Evolutionary conservation across 2,113 vertebrate genomes (phyloP).

Genomic region (Mustela lutreola): DNA sequence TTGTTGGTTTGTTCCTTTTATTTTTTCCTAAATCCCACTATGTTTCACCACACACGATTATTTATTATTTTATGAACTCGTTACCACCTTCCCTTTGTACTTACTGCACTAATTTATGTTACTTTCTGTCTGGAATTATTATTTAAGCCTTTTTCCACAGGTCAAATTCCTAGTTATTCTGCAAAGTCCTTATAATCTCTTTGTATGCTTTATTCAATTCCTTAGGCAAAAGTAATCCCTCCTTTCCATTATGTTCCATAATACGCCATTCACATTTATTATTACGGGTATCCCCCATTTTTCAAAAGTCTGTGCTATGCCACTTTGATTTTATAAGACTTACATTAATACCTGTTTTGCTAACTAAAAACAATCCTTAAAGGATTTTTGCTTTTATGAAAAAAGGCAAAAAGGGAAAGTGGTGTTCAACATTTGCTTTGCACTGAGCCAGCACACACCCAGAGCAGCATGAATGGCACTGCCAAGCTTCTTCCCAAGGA

Average conservation of each 20-base stretch:
- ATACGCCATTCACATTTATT: not conserved
- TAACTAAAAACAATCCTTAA: not conserved
- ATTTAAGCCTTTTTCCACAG: not conserved
- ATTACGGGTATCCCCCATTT: not conserved
- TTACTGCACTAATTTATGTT: not conserved
- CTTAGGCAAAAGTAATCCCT: constrained; percentile 19
- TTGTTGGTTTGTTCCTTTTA: not conserved
- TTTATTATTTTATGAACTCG: not conserved
- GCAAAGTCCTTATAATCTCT: not conserved
- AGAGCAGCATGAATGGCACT: not conserved
- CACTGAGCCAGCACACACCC: not conserved
- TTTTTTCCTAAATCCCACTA: not conserved
- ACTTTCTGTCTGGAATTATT: not conserved
- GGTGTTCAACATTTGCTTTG: not conserved
- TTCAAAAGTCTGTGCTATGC: not conserved
- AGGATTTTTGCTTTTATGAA: not conserved
- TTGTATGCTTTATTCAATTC: not conserved
- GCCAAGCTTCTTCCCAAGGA: not conserved
- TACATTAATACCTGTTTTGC: not conserved
- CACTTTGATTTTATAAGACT: not conserved
- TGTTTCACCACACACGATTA: not conserved
- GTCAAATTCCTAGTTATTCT: not conserved
- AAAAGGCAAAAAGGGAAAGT: not conserved
- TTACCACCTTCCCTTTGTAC: not conserved
- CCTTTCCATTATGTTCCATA: not conserved